Evolutionary conservation across 2,797 vertebrate species (phyloP), one percentile per base, ranked within the genome.

Genomic region (Ambastaia sidthimunki): DNA sequence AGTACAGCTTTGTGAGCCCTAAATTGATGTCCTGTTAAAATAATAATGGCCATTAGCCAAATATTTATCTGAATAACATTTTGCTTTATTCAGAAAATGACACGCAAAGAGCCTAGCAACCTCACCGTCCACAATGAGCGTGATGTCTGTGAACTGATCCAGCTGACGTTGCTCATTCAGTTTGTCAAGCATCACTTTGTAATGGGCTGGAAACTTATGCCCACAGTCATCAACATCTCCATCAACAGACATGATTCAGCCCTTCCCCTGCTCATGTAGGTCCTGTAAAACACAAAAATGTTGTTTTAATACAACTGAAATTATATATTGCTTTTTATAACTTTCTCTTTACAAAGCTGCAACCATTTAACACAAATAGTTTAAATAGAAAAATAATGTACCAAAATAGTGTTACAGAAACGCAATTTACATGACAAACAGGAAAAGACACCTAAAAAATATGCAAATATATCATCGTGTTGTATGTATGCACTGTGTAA

Each of bases 141-240:
- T 99, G 87, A 99, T 99, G 89, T 99, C 98, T 13, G 98, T 99
- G 88, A 99, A 99, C 87, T 98, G 96, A 89, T 98, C 96, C 79
- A 97, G 93, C 82, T 97, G 96, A 48, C 98, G 93, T 76, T 99
- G 98, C 79, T 99, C 98, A 79, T 99, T 99, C 57, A 99, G 90
- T 87, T 97, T 96, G 88, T 98, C 96, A 93, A 99, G 92, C 94
- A 99, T 98, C 86, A 98, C 97, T 91, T 99, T 99, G 87, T 98
- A 98, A 90, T 98, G 97, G 60, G 95, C 95, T 12, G 96, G 97
- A 83, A 98, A 98, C 85, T 98, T 94, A 81, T 92, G 95, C 82
- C 94, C 90, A 86, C 89, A 93, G 83, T 93, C 93, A 91, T 85
- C 92, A 18, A 91, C 94, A 87, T 93, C 85, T 62, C 72, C 93